Percentiles rank a stretch among this genome's conserved stretches.
phyloP scores from a whole-genome alignment of 2,113 vertebrate genomes.

The Conger conger region DNA sequence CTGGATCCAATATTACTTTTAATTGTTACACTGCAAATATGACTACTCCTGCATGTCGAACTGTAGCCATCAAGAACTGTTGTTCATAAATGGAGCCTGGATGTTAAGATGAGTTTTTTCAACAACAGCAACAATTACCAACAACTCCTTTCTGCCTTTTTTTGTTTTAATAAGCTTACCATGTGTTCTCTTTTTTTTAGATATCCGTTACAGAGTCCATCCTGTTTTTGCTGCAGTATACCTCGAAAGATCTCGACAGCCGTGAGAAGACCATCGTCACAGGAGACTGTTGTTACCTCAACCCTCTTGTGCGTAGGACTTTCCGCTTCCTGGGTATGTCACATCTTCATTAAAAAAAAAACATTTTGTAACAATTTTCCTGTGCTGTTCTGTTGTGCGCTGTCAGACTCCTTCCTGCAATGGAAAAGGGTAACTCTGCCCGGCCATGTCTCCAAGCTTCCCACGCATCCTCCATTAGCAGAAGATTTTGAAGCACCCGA shows the following conservation, averaged over 20 bases:
- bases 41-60: conserved; percentile 31
- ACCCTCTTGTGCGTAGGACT: conserved; percentile 91
- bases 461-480: background rate
- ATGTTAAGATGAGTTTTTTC: background rate
- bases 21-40: background rate
- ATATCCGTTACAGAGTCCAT: conserved; percentile 93
- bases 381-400: background rate
- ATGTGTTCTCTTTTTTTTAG: conserved; percentile 62
- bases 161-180: background rate
- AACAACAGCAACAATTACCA: background rate
- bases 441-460: background rate
- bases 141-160: background rate
- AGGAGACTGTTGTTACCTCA: conserved; percentile 98
- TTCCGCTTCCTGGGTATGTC: conserved; percentile 93
- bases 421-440: background rate
- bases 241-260: conserved; percentile 92
- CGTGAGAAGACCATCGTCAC: conserved; percentile 93
- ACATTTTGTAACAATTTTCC: background rate
- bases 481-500: background rate
- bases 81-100: conserved; percentile 34
- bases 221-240: conserved; percentile 94
- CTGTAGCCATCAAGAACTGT: conserved; percentile 36
- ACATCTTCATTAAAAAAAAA: background rate
- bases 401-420: background rate
- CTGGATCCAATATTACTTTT: background rate